These are phyloP conservation scores for Datnioides undecimradiatus DNA, from an alignment of 2,113 vertebrate genomes.

Conservation along the genomic window DNA sequence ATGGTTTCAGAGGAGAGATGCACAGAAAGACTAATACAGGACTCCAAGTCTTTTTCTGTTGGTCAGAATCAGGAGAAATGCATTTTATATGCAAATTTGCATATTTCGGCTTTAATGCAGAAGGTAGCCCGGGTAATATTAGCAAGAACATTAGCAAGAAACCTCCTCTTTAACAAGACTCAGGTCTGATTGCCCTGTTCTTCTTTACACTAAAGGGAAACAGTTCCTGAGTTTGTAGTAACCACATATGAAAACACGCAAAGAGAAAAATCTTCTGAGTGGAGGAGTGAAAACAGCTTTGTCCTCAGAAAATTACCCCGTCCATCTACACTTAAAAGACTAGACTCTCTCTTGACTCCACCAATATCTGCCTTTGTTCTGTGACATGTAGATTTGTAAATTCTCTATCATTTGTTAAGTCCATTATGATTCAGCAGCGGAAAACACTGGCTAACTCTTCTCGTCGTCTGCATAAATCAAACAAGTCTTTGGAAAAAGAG, in stretches of 20 bases:
- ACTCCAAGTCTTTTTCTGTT: neutral
- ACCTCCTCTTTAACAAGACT: neutral
- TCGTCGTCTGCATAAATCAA: neutral
- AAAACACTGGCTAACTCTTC: slow-evolving; percentile 17
- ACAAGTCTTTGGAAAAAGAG: slow-evolving; percentile 10
- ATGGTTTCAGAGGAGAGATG: neutral
- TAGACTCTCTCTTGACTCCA: neutral
- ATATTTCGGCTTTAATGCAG: neutral
- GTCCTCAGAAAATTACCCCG: slow-evolving; percentile 3
- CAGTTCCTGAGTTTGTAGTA: neutral
- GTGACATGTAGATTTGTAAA: slow-evolving; percentile 9
- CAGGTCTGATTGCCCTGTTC: neutral
- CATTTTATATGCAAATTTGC: neutral
- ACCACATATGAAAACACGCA: neutral
- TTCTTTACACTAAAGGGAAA: neutral
- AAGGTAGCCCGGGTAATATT: neutral
- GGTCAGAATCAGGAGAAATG: neutral
- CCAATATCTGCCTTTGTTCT: slow-evolving; percentile 4
- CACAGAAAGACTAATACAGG: neutral
- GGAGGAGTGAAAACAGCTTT: neutral
- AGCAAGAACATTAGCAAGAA: neutral
- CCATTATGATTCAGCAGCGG: slow-evolving; percentile 17
- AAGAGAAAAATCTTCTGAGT: neutral
- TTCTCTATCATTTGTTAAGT: slow-evolving; percentile 21
- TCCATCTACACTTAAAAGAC: neutral